Evolutionary conservation across 2,888 invertebrate species (phyloP), one percentile per base, ranked within the genome.

Genomic region (Mycalesis mineus): DNA sequence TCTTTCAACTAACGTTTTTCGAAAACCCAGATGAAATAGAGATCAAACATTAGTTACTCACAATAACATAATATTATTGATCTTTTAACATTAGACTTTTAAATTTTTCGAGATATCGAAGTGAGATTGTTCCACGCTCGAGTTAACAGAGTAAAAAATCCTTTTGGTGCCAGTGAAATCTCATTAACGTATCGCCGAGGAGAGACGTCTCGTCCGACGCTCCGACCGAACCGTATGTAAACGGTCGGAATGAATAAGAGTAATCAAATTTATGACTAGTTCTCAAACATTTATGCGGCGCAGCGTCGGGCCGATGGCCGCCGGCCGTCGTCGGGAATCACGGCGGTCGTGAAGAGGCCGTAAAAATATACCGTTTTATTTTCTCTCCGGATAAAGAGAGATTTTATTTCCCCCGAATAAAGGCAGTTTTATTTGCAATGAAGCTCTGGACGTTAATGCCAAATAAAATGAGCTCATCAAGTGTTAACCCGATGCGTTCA

Each of bases 381-480:
- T 60, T 65, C 61, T 59, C 58, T 47, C 47, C 60, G 62, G 64
- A 62, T 56, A 60, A 55, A 57, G 28, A 61, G 57, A 60, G 55
- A 55, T 60, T 57, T 60, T 58, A 55, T 58, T 50, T 55, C 61
- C 59, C 57, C 50, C 60, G 61, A 63, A 62, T 58, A 61, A 14
- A 31, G 40, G 55, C 52, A 61, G 55, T 49, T 58, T 61, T 61
- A 57, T 57, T 57, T 55, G 58, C 60, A n/a, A 50, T 28, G 41
- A 42, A 36, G 49, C 28, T 29, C 33, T 42, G 41, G 31, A 51
- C 52, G 52, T 56, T 56, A 54, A 64, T 64, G 55, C 33, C 54
- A 54, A 58, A 63, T 56, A 36, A 56, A 57, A 57, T 61, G 56
- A 61, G 52, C 56, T 49, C 60, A 55, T 55, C 42, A 45, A 55